These are phyloP conservation scores for Dermatemys mawii DNA, from an alignment of 2,113 vertebrate species.

Conservation along the genomic window DNA sequence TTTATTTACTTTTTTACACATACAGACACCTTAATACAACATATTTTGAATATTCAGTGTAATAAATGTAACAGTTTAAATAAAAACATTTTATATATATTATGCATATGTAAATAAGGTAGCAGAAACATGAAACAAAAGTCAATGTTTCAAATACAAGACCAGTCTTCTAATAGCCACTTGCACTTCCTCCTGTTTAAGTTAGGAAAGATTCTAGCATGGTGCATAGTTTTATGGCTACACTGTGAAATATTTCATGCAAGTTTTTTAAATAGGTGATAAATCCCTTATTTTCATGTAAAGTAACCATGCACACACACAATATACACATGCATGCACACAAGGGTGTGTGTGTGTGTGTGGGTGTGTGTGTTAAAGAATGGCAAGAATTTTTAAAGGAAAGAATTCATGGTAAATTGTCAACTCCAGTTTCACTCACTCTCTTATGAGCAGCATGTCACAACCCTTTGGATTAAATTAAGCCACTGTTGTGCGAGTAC, in stretches of 20 bases:
- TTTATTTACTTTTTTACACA: background rate
- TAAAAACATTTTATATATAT: background rate
- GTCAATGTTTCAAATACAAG: background rate
- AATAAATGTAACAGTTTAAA: background rate
- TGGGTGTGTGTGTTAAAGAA: background rate
- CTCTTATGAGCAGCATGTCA: fast-evolving
- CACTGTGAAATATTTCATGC: background rate
- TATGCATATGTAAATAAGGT: background rate
- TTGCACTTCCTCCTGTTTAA: fast-evolving
- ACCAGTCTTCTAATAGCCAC: background rate
- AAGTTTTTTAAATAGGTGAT: background rate
- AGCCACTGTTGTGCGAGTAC: background rate
- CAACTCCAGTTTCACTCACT: background rate
- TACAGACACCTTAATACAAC: background rate
- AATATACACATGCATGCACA: background rate
- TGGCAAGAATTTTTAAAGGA: background rate
- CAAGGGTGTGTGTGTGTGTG: no score
- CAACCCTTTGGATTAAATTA: background rate
- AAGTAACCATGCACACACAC: background rate
- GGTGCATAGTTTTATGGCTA: background rate
- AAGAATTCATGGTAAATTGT: background rate
- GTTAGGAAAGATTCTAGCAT: background rate
- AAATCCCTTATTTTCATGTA: background rate
- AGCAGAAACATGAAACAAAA: background rate
- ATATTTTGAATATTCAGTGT: background rate